Percentiles rank a stretch among this genome's conserved stretches.
Conservation (phyloP, 2,888 invertebrate genomes). For the Sisyra nigra region DNA sequence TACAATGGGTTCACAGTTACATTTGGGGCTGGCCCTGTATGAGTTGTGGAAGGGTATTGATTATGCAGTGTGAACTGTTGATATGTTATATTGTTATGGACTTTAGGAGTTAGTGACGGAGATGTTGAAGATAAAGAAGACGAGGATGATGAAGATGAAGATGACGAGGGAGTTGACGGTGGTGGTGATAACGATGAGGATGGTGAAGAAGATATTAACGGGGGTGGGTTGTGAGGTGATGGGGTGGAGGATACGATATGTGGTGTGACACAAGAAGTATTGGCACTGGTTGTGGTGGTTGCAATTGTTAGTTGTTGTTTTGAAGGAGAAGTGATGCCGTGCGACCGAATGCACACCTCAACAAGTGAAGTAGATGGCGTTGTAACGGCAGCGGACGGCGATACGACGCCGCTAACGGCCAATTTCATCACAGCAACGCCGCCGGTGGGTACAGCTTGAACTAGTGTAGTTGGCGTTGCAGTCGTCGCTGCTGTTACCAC, state of each 20-base stretch:
- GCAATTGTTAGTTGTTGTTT: slow-evolving; percentile 21
- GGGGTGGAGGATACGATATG: slow-evolving; percentile 14
- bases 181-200: slow-evolving; percentile 12
- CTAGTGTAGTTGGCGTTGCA: slow-evolving; percentile 14
- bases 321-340: slow-evolving; percentile 19
- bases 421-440: slow-evolving; percentile 15
- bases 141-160: slow-evolving; percentile 3
- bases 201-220: slow-evolving; percentile 19
- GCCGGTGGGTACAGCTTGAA: slow-evolving; percentile 15
- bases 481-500: slow-evolving; percentile 13
- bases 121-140: slow-evolving; percentile 15
- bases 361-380: slow-evolving; percentile 9
- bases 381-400: slow-evolving; percentile 9
- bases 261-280: slow-evolving; percentile 21
- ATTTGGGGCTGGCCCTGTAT: slow-evolving; percentile 47
- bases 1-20: slow-evolving; percentile 47
- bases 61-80: slow-evolving; percentile 30
- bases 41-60: slow-evolving; percentile 28
- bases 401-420: slow-evolving; percentile 13
- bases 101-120: slow-evolving; percentile 11
- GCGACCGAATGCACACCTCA: slow-evolving; percentile 27
- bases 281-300: slow-evolving; percentile 20
- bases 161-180: slow-evolving; percentile 13
- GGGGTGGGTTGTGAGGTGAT: slow-evolving; percentile 18
- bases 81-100: slow-evolving; percentile 21